phyloP scores from a whole-genome alignment of 2,113 vertebrate genomes.

The Oryzias woworae region DNA sequence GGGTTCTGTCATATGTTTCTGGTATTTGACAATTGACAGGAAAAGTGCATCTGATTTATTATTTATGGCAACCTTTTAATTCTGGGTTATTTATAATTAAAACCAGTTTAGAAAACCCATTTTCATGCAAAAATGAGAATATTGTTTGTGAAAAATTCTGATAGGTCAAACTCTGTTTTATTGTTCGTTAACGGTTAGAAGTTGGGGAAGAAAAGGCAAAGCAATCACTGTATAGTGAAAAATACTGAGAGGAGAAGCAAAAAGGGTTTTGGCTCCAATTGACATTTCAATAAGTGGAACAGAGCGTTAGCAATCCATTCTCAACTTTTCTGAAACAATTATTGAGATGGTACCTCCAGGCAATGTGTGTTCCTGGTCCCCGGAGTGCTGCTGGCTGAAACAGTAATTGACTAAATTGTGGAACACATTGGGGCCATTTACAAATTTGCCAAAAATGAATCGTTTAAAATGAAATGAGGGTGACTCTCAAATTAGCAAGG shows the following conservation, averaged over 20 bases:
- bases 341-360: conserved; percentile 99
- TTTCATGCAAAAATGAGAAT: not conserved
- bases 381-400: conserved; percentile 99
- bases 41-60: conserved; percentile 19
- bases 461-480: conserved; percentile 95
- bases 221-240: conserved; percentile 85
- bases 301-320: conserved; percentile 96
- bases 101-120: not conserved
- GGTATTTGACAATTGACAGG: conserved; percentile 72
- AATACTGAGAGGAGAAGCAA: conserved; percentile 81
- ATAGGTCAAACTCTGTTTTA: conserved; percentile 21
- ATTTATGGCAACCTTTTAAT: conserved; percentile 8
- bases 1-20: conserved; percentile 83
- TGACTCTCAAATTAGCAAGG: conserved; percentile 96
- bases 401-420: conserved; percentile 99
- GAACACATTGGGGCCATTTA: conserved; percentile 95
- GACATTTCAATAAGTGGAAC: conserved; percentile 99
- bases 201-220: conserved; percentile 19
- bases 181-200: conserved; percentile 10
- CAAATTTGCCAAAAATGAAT: conserved; percentile 97
- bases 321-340: conserved; percentile 99
- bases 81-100: not conserved
- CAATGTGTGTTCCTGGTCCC: conserved; percentile 99
- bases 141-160: conserved; percentile 6
- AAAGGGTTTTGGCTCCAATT: conserved; percentile 84